Conservation (phyloP, 2,888 invertebrate species). For the Pterostichus niger region DNA sequence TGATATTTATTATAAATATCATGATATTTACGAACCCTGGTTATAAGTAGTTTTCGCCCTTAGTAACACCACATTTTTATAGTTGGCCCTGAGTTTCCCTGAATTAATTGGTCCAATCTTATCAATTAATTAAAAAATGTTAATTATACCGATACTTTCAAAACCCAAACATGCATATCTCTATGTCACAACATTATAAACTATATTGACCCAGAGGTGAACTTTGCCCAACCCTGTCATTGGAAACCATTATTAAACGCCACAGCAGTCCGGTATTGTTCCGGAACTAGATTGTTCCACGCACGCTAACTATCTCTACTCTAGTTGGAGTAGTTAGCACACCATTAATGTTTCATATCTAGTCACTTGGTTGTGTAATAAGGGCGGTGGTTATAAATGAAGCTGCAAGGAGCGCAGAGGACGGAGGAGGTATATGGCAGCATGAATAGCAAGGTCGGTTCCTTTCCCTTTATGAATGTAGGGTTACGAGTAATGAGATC, state of each 20-base stretch:
- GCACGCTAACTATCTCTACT: slow-evolving; percentile 18
- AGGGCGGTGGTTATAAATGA: neutral
- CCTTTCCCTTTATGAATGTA: slow-evolving; percentile 14
- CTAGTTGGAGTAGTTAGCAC: neutral
- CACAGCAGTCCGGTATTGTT: neutral
- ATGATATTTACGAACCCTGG: too few species aligned
- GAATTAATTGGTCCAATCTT: too few species aligned
- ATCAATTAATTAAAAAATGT: neutral
- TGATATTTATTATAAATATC: too few species aligned
- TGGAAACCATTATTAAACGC: neutral
- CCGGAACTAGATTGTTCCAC: neutral
- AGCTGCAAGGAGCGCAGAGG: neutral
- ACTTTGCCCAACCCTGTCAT: slow-evolving; percentile 23
- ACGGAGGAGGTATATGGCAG: neutral
- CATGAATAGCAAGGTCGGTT: neutral
- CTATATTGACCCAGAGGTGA: slow-evolving; percentile 16
- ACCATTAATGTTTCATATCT: neutral
- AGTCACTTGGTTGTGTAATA: neutral
- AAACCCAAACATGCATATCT: neutral
- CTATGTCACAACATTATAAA: neutral
- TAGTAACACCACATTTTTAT: too few species aligned
- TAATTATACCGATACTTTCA: too few species aligned
- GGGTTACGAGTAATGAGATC: neutral
- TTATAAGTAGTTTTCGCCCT: too few species aligned
- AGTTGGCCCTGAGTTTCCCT: too few species aligned